Evolutionary conservation across 2,888 invertebrate genomes (phyloP).

Genomic region (Entomobrya multifasciata): DNA sequence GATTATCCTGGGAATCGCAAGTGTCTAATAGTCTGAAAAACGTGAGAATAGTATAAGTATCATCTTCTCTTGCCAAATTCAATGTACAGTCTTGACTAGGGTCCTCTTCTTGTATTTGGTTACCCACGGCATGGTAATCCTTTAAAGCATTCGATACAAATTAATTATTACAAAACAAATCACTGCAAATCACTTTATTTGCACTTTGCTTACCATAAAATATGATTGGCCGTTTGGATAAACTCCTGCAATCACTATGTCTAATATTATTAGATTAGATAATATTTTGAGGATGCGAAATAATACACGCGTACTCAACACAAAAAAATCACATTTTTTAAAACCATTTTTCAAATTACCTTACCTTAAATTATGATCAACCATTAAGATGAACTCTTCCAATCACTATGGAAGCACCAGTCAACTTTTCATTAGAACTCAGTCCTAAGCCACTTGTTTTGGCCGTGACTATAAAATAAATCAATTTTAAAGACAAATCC

Average conservation of each 20-base stretch:
- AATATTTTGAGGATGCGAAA: too few species aligned
- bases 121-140: constrained; percentile 51
- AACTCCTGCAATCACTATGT: too few species aligned
- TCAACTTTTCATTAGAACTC: constrained; percentile 47
- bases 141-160: not conserved
- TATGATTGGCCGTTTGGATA: too few species aligned
- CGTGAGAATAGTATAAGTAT: constrained; percentile 26
- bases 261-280: too few species aligned
- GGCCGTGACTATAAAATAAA: too few species aligned
- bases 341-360: too few species aligned
- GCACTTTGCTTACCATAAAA: too few species aligned
- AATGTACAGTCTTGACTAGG: constrained; percentile 57
- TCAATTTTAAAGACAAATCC: too few species aligned
- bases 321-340: too few species aligned
- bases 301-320: too few species aligned
- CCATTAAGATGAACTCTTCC: constrained; percentile 48
- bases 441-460: too few species aligned
- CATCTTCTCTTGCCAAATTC: not conserved
- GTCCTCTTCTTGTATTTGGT: constrained; percentile 34
- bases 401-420: constrained; percentile 57
- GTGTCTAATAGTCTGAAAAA: constrained; percentile 58
- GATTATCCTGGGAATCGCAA: constrained; percentile 63
- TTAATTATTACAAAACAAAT: not conserved
- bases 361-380: constrained; percentile 37
- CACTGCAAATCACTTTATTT: not conserved